phyloP scores from a whole-genome alignment of 2,888 invertebrate genomes.

The Philereme vetulata region DNA sequence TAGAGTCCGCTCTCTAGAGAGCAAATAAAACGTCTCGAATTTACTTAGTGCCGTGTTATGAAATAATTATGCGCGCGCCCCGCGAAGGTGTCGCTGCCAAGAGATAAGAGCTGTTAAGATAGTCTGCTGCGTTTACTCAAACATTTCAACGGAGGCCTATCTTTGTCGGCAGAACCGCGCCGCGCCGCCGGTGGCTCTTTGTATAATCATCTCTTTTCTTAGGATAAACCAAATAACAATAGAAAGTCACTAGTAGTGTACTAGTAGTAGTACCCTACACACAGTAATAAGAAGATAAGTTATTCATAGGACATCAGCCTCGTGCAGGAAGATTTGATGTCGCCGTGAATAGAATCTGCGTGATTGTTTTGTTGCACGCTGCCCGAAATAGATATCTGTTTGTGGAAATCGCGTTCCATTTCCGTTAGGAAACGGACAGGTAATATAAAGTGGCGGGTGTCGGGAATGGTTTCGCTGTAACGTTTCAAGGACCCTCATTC shows the following conservation, averaged over 20 bases:
- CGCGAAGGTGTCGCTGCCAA: slow-evolving; percentile 48
- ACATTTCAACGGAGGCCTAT: slow-evolving; percentile 47
- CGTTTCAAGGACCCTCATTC: slow-evolving; percentile 61
- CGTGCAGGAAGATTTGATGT: slow-evolving; percentile 62
- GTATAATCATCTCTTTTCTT: slow-evolving; percentile 45
- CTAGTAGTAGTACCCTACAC: too few species aligned
- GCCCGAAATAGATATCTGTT: slow-evolving; percentile 40
- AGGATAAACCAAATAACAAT: slow-evolving; percentile 50
- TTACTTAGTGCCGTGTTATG: slow-evolving; percentile 47
- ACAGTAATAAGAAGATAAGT: slow-evolving; percentile 68
- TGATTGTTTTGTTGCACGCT: slow-evolving; percentile 42
- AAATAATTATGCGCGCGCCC: slow-evolving; percentile 48
- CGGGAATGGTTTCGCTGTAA: slow-evolving; percentile 56
- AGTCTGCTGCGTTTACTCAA: slow-evolving; percentile 44
- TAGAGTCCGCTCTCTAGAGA: slow-evolving; percentile 40
- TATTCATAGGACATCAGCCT: slow-evolving; percentile 63
- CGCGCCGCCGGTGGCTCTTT: slow-evolving; percentile 34
- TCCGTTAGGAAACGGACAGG: slow-evolving; percentile 47
- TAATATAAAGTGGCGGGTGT: slow-evolving; percentile 53
- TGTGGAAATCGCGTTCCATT: slow-evolving; percentile 43
- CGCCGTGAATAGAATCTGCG: slow-evolving; percentile 52
- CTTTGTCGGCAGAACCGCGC: slow-evolving; percentile 39
- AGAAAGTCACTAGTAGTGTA: slow-evolving; percentile 53
- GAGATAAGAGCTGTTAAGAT: slow-evolving; percentile 55
- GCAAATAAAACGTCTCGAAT: slow-evolving; percentile 48